Base-by-base conservation (phyloP, 2,797 vertebrate genomes). In the Capromys pilorides region DNA sequence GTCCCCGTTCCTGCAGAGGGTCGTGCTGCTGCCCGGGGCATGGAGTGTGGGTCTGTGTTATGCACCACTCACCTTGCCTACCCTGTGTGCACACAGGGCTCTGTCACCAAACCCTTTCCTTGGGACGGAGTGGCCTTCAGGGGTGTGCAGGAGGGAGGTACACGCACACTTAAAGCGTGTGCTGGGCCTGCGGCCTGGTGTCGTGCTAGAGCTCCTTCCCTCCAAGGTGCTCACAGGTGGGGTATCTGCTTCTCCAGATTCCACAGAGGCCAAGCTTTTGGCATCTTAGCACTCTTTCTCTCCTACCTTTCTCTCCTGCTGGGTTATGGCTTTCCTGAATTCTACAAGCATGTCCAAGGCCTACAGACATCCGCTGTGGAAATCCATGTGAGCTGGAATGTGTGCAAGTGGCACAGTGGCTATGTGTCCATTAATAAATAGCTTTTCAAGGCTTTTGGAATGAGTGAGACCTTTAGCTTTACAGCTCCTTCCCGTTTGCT, bases 351-450 rank as follows among this genome's bases (percentile, higher is more conserved):
- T 75, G 71, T 83, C 71, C 59, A 92, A 93, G 73, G 22, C 33
- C 54, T 1, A 0, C 75, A 51, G 88, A 81, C 64, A 92, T 5
- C 86, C 5, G 10, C 85, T 88, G 64, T 92, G 62, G 75, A 82
- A 96, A 90, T 83, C 51, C 67, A 13, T 88, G 66, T 94, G 85
- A 82, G 33, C 62, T 59, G 80, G 61, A 95, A 79, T 33, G 61
- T 79, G 89, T 86, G 66, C 61, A 94, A 39, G 8, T 24, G 36
- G 80, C 49, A 86, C 11, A 84, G 18, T 28, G 26, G 64, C 51
- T 94, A 21, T 84, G 75, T 81, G 64, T 90, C 93, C 64, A 84
- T 90, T 93, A 95, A 85, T 71, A 94, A 93, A 66, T 66, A 88
- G 78, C 22, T 73, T 94, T 94, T 54, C 24, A 88, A 94, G 82